Base-by-base conservation (phyloP, 2,888 invertebrate species). In the Rhagium mordax region DNA sequence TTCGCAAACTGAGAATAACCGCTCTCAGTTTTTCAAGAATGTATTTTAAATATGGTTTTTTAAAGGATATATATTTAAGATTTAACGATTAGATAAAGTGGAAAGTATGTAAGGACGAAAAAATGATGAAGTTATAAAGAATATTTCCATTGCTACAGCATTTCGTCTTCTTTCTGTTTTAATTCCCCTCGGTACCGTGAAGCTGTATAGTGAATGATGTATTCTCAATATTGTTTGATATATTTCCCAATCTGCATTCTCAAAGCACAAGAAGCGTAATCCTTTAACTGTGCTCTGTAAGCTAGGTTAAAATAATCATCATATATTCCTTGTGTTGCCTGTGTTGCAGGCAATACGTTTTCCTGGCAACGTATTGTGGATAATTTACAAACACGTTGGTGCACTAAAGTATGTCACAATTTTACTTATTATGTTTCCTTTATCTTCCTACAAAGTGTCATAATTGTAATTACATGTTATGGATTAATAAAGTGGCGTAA, bases 241-340 rank as follows among this genome's bases (percentile, higher is more conserved):
- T 59, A 33, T 59, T 59, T 59, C 13, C 59, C 59, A 16, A 59
- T 59, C 18, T 33, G 15, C 10, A 1, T 33, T 33, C 33, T 13
- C 29, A 59, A 18, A 59, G 59, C 33, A 15, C 3, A 8, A 18
- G 59, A 33, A 59, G 33, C 33, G 33, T 4, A 59, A 29, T 20
- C n/a, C 33, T 41, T 59, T 59, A 59, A 15, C 59, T 59, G 59
- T 16, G 8, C 33, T 59, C 59, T 41, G 33, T 59, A n/a, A 41
- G 41, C 33, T 33, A 16, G 33, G 18, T 15, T 16, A 33, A 33
- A 18, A 59, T 16, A 59, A 29, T 18, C 10, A 59, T 59, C 59
- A 59, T 59, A 59, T 59, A 59, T 59, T 59, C 59, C 33, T 18
- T 59, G 33, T 59, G 33, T 29, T 59, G 16, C n/a, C 29, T n/a